Evolutionary conservation across 2,888 invertebrate genomes (phyloP), one percentile per base, ranked within the genome.

Genomic region (Brachynemurus nebulosus): DNA sequence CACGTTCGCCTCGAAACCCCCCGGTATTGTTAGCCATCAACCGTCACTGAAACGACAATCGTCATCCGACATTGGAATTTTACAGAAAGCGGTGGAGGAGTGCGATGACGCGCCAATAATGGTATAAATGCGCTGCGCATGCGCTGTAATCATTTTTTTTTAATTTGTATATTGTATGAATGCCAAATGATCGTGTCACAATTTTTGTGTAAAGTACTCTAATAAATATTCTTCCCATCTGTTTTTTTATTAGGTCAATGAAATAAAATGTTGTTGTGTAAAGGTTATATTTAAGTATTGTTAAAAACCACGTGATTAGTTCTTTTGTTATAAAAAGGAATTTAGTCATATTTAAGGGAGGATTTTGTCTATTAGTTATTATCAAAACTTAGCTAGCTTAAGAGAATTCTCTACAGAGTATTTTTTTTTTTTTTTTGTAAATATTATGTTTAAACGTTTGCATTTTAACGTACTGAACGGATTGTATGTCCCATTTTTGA

Each of bases 81-180:
- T 54, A 23, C 47, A 47, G 17, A 61, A 57, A 48, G 57, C 58
- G 43, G 56, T 60, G 40, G 60, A 63, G 43, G 65, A 65, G 51
- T 62, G 63, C 49, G 66, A 66, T 46, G 66, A 65, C 55, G 55
- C 57, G 35, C 64, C 65, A 8, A 66, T 66, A 45, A 65, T 66
- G 64, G 66, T 66, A 55, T 37, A 30, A 30, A 14, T 30, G 30
- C 14, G 30, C 30, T 30, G 3, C n/a, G 2, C n/a, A 30, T 12
- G 2, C 11, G 27, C 11, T 23, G 6, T 18, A 6, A 20, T 37
- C n/a, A 17, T 18, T 18, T n/a, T 17, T 18, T 36, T 36, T 20
- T 37, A 36, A 12, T 36, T 36, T 36, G 36, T 36, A 36, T 36
- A 40, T 23, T 23, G 18, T 23, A 36, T 5, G 11, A 36, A 36